Evolutionary conservation across 2,113 vertebrate genomes (phyloP).

Genomic region (Platanista minor): DNA sequence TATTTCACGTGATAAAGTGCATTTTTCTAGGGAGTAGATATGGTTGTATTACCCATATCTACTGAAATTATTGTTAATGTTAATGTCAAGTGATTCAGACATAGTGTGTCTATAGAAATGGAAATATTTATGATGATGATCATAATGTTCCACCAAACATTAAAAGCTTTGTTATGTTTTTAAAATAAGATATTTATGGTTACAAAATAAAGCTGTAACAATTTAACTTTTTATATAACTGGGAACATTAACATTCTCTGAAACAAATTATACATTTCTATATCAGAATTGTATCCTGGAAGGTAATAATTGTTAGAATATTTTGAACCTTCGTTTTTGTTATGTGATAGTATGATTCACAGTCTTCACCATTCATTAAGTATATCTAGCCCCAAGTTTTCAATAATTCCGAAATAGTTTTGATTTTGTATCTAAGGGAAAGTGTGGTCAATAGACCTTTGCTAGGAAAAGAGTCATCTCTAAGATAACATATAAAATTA

Average conservation of each 20-base stretch:
- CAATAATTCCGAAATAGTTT: not conserved
- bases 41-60: not conserved
- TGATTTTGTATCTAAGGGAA: not conserved
- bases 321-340: not conserved
- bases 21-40: not conserved
- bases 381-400: not conserved
- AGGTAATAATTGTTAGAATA: not conserved
- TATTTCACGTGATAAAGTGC: not conserved
- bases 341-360: not conserved
- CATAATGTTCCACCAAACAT: not conserved
- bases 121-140: not conserved
- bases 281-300: not conserved
- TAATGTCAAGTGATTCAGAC: not conserved
- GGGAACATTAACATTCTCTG: not conserved
- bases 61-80: not conserved
- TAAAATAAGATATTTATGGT: not conserved
- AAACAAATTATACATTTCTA: not conserved
- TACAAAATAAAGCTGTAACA: not conserved
- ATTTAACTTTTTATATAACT: not conserved
- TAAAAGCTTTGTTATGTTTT: not conserved
- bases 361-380: not conserved
- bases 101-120: not conserved
- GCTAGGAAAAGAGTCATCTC: not conserved
- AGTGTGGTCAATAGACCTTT: not conserved
- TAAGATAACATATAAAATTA: not conserved